Percentiles rank a stretch among this genome's conserved stretches.
These are phyloP conservation scores for Dryobota labecula DNA, from an alignment of 2,888 invertebrate species.

Conservation along the genomic window DNA sequence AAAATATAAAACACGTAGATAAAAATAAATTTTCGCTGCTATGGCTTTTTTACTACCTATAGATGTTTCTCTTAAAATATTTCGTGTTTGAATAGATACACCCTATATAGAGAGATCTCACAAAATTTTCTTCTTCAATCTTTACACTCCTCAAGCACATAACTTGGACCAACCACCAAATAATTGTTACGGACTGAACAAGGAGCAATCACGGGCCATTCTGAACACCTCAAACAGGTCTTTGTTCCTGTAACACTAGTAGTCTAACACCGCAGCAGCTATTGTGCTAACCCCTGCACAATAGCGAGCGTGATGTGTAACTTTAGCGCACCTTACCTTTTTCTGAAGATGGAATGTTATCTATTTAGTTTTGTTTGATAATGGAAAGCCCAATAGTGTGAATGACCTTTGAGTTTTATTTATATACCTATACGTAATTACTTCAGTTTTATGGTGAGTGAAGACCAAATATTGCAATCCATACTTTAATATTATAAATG, in stretches of 20 bases:
- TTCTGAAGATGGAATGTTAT: conserved; percentile 41
- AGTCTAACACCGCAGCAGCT: conserved; percentile 66
- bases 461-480: not conserved
- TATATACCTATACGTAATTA: not conserved
- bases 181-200: conserved; percentile 68
- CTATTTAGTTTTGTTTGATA: conserved; percentile 30
- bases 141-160: not conserved
- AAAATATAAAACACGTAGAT: too few relatives aligned
- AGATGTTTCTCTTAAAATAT: too few relatives aligned
- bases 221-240: conserved; percentile 62
- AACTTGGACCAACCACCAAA: conserved; percentile 59
- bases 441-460: not conserved
- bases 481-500: too few relatives aligned
- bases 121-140: not conserved
- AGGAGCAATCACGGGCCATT: conserved; percentile 74
- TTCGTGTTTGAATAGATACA: too few relatives aligned
- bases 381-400: conserved; percentile 12
- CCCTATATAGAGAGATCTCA: too few relatives aligned
- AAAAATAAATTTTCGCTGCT: too few relatives aligned
- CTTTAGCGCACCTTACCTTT: conserved; percentile 48
- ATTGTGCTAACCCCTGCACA: conserved; percentile 60
- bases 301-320: conserved; percentile 63
- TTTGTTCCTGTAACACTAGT: conserved; percentile 78
- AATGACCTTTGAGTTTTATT: conserved; percentile 9
- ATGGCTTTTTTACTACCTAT: too few relatives aligned